Evolutionary conservation across 2,888 invertebrate genomes (phyloP).

Genomic region (Phaonia tiefii): DNA sequence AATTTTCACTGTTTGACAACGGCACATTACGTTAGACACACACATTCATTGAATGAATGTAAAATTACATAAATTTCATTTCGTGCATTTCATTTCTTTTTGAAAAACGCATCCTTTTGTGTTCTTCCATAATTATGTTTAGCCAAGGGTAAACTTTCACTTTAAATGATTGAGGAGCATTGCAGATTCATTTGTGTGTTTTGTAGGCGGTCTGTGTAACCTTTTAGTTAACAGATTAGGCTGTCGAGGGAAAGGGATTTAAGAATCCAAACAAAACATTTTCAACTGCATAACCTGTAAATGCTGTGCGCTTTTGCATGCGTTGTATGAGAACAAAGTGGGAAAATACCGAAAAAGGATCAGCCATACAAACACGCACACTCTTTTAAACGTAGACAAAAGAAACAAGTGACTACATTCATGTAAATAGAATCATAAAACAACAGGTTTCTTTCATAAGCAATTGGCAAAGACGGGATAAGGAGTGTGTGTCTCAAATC

Average conservation of each 20-base stretch:
- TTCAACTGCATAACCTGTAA: not conserved
- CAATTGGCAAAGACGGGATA: slow-evolving; percentile 11
- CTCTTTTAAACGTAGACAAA: not conserved
- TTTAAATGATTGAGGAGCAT: slow-evolving; percentile 3
- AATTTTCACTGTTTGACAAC: no score
- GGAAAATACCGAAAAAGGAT: slow-evolving; percentile 50
- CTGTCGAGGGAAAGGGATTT: slow-evolving; percentile 39
- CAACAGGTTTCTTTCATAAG: slow-evolving; percentile 48
- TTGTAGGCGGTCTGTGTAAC: slow-evolving; percentile 59
- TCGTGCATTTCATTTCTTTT: no score
- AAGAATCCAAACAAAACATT: slow-evolving; percentile 9
- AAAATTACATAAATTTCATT: slow-evolving; percentile 21
- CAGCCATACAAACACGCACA: not conserved
- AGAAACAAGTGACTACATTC: not conserved
- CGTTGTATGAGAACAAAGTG: slow-evolving; percentile 4
- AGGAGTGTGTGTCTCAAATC: not conserved
- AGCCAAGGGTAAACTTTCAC: slow-evolving; percentile 49
- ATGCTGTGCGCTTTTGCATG: slow-evolving; percentile 11
- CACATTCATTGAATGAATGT: no score
- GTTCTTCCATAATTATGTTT: slow-evolving; percentile 6
- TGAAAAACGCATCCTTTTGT: not conserved
- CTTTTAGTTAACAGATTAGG: slow-evolving; percentile 57
- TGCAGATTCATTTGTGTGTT: slow-evolving; percentile 15
- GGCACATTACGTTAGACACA: no score
- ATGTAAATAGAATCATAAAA: slow-evolving; percentile 42